Evolutionary conservation across 2,113 vertebrate species (phyloP).

Genomic region (Tetrax tetrax): DNA sequence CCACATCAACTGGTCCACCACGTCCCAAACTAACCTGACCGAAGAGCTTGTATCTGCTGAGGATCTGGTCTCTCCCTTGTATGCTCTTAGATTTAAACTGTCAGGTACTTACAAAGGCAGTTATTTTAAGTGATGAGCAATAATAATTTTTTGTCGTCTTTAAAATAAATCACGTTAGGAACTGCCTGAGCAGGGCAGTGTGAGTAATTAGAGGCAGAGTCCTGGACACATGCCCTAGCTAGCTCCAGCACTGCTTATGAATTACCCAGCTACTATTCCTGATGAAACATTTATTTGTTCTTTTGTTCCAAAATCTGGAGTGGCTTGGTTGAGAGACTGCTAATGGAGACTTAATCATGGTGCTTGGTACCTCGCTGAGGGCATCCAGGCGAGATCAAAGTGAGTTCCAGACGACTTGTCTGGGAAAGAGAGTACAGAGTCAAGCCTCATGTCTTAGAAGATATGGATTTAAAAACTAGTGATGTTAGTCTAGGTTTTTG

Average conservation of each 20-base stretch:
- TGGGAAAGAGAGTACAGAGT: not conserved
- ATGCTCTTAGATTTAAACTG: not conserved
- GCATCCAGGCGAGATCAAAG: not conserved
- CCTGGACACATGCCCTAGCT: not conserved
- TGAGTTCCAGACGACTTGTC: not conserved
- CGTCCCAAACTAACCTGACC: not conserved
- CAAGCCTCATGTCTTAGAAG: fast-evolving
- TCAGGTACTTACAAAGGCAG: not conserved
- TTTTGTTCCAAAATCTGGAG: not conserved
- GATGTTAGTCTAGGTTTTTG: not conserved
- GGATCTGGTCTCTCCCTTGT: not conserved
- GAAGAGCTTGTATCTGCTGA: not conserved
- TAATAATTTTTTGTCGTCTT: slow-evolving; percentile 27
- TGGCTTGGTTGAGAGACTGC: not conserved
- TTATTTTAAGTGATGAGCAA: slow-evolving; percentile 55
- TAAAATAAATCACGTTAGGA: slow-evolving; percentile 51
- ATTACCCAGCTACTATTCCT: not conserved
- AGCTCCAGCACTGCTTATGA: not conserved
- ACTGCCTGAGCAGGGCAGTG: slow-evolving; percentile 48
- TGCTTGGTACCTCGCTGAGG: not conserved
- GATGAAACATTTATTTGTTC: not conserved
- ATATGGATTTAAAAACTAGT: fast-evolving
- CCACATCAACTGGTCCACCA: not conserved
- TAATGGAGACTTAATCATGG: fast-evolving
- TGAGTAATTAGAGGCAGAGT: slow-evolving; percentile 32